These are phyloP conservation scores for Eulithis prunata DNA, from an alignment of 2,888 invertebrate species.

Conservation along the genomic window DNA sequence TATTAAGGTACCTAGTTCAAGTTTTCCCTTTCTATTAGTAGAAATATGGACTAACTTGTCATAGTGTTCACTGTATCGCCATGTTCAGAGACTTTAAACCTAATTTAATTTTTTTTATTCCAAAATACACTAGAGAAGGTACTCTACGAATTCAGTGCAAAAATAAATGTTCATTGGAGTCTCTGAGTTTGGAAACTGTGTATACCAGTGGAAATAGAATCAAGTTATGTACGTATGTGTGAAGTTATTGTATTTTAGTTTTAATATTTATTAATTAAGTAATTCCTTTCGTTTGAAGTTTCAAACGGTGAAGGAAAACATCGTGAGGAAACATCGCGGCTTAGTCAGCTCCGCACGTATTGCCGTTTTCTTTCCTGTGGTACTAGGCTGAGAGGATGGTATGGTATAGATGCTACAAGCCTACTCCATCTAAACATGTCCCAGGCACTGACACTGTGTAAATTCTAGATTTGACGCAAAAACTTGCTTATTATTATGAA, in stretches of 20 bases:
- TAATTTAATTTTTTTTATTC: background rate
- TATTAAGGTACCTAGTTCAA: slow-evolving; percentile 15
- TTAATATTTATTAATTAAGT: slow-evolving; percentile 23
- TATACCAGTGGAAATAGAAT: slow-evolving; percentile 23
- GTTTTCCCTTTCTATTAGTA: slow-evolving; percentile 40
- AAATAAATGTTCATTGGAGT: background rate
- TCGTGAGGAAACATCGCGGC: no score
- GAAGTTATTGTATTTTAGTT: background rate
- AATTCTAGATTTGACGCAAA: no score
- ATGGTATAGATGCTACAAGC: no score
- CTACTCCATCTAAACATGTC: no score
- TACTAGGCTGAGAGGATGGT: no score
- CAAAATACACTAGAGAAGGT: no score
- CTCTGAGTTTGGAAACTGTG: slow-evolving; percentile 1
- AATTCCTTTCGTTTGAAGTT: background rate
- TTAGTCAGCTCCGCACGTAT: no score
- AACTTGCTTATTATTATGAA: background rate
- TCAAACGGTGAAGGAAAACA: no score
- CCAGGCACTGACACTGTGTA: no score
- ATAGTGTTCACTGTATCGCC: background rate
- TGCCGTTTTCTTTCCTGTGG: no score
- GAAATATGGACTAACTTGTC: slow-evolving; percentile 38
- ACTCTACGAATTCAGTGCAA: no score
- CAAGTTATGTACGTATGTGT: background rate
- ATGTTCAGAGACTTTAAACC: slow-evolving; percentile 3